Percentiles rank a stretch among this genome's conserved stretches.
phyloP scores from a whole-genome alignment of 2,797 vertebrate genomes.

The Orestias chungarensis region DNA sequence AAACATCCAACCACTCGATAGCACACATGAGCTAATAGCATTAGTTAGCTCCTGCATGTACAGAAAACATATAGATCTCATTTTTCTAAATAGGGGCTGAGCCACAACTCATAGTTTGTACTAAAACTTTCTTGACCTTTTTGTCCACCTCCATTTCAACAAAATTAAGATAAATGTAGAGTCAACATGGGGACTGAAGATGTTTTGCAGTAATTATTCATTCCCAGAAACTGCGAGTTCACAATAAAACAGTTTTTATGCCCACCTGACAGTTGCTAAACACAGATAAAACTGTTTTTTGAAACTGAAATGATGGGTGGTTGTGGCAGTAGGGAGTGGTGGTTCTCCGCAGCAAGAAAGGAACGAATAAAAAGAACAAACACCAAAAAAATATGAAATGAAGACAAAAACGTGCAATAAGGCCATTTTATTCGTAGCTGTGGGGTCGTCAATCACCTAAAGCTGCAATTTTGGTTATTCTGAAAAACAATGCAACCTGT shows the following conservation, averaged over 20 bases:
- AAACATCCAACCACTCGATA: too few species aligned
- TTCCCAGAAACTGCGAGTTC: constrained; percentile 15
- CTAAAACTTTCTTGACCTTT: constrained; percentile 11
- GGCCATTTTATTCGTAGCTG: constrained; percentile 16
- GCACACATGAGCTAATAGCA: too few species aligned
- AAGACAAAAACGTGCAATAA: constrained; percentile 17
- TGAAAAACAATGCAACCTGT: constrained; percentile 51
- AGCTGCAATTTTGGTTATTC: constrained; percentile 37
- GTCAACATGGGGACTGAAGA: neutral
- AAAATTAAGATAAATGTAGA: constrained; percentile 30
- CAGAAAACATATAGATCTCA: too few species aligned
- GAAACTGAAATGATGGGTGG: neutral
- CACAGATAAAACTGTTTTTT: neutral
- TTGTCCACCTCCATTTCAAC: constrained; percentile 9
- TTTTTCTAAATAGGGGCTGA: constrained; percentile 10
- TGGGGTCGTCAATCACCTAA: neutral
- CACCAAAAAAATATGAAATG: constrained; percentile 16
- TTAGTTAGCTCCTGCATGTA: too few species aligned
- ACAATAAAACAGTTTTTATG: constrained; percentile 21
- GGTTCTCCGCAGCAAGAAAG: constrained; percentile 6
- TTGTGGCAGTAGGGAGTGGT: neutral
- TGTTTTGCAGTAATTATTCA: constrained; percentile 1
- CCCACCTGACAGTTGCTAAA: neutral
- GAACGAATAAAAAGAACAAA: constrained; percentile 5
- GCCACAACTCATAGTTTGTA: neutral